Evolutionary conservation across 2,113 vertebrate species (phyloP), one percentile per base, ranked within the genome.

Genomic region (Heliornis fulica): DNA sequence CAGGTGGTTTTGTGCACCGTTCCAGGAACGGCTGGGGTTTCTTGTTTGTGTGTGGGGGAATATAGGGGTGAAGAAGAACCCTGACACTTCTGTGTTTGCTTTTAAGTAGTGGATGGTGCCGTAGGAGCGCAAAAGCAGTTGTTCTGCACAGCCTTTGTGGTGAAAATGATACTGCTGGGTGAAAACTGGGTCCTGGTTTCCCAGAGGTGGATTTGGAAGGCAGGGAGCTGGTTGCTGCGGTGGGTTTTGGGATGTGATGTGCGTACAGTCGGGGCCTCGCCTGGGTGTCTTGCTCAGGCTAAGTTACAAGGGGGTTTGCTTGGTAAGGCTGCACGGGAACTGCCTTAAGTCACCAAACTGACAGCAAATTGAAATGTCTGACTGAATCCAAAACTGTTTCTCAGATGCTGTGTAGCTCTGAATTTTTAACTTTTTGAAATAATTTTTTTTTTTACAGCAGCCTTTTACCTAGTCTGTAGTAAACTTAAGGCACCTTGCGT

Each of bases 211-310:
- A 26, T 80, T 40, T 87, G 64, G 78, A 64, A n/a, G 5, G 15
- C 13, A 8, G 32, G 54, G 15, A 59, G 54, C 53, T 57, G 43
- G 2, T 4, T 68, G 53, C 40, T 2, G 25, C 66, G 43, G 14
- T 66, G 22, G n/a, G 60, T 11, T 65, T 40, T 21, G 1, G 8
- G 41, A 3, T 32, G 31, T 1, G 0, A 26, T 5, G 10, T 14
- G 41, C 13, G 1, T 15, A 8, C 3, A 0, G 10, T 7, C 1
- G 1, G 17, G 48, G 25, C 41, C 32, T 14, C 2, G 0, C 61
- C 69, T 65, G n/a, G 0, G 0, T 32, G 23, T 38, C 63, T 74
- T 6, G 3, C 14, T 59, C 34, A 48, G 72, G 71, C 50, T 84
- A 20, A 89, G 15, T 77, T 81, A 51, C 56, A 10, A 5, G 28